These are phyloP conservation scores for Zosterops borbonicus DNA, from an alignment of 2,113 vertebrate genomes.

Conservation along the genomic window DNA sequence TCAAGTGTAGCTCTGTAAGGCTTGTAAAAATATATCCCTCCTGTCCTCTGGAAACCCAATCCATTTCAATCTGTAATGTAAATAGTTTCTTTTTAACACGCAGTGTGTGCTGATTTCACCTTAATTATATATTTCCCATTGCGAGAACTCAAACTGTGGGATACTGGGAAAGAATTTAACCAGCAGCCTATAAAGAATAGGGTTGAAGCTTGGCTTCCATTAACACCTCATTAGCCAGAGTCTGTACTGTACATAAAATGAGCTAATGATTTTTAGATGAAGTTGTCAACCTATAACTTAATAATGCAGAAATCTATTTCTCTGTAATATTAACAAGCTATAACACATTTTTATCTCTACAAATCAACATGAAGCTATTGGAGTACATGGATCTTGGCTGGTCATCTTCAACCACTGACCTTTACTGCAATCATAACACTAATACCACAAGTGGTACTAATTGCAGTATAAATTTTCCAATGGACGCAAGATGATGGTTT, in stretches of 20 bases:
- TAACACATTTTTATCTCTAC: background rate
- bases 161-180: slow-evolving; percentile 50
- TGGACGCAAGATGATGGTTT: background rate
- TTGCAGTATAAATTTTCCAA: background rate
- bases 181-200: slow-evolving; percentile 32
- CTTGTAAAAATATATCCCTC: slow-evolving; percentile 38
- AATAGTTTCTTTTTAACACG: slow-evolving; percentile 38
- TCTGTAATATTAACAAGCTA: background rate
- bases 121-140: slow-evolving; percentile 59
- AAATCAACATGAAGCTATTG: background rate
- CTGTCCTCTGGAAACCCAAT: slow-evolving; percentile 33
- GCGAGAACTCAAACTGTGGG: background rate
- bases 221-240: slow-evolving; percentile 45
- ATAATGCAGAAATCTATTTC: background rate
- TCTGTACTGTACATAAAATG: background rate
- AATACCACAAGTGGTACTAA: background rate
- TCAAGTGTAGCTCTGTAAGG: background rate
- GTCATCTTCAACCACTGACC: background rate
- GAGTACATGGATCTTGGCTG: background rate
- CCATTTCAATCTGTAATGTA: slow-evolving; percentile 24
- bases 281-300: slow-evolving; percentile 10
- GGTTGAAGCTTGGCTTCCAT: slow-evolving; percentile 31
- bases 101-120: slow-evolving; percentile 50
- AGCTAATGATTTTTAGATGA: slow-evolving; percentile 43
- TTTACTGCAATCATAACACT: background rate